phyloP scores from a whole-genome alignment of 1,140 invertebrate genomes.

The Caenorhabditis latens region DNA sequence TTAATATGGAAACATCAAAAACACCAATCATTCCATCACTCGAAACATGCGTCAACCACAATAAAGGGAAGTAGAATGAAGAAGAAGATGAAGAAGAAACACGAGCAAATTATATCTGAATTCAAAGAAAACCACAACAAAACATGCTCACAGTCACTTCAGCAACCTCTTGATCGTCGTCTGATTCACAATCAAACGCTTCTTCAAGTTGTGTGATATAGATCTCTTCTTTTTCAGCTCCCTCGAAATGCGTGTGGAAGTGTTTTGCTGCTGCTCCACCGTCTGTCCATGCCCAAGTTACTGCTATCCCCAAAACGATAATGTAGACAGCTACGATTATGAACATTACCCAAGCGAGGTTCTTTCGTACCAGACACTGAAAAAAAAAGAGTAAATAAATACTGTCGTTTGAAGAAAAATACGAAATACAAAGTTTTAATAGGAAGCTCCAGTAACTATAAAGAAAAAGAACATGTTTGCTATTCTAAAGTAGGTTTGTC shows the following conservation, averaged over 20 bases:
- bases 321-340: conserved; percentile 7
- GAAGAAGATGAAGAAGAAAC: background rate
- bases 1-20: background rate
- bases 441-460: too few relatives aligned
- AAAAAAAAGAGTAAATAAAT: background rate
- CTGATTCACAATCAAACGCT: conserved; percentile 48
- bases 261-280: conserved; percentile 29
- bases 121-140: conserved; percentile 47
- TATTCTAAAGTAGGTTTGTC: too few relatives aligned
- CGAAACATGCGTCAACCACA: conserved; percentile 34
- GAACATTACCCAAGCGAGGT: conserved; percentile 58
- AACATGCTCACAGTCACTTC: conserved; percentile 52
- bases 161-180: conserved; percentile 63
- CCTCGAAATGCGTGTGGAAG: conserved; percentile 51
- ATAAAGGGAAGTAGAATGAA: background rate
- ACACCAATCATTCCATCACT: conserved; percentile 41
- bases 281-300: conserved; percentile 54
- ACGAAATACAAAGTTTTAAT: too few relatives aligned
- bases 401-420: too few relatives aligned
- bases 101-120: conserved; percentile 2
- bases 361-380: conserved; percentile 60
- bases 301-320: conserved; percentile 38
- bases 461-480: too few relatives aligned
- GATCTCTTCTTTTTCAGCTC: conserved; percentile 51
- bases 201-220: conserved; percentile 58